These are phyloP conservation scores for Dendrocopos noguchii DNA, from an alignment of 2,113 vertebrate genomes.

Conservation along the genomic window DNA sequence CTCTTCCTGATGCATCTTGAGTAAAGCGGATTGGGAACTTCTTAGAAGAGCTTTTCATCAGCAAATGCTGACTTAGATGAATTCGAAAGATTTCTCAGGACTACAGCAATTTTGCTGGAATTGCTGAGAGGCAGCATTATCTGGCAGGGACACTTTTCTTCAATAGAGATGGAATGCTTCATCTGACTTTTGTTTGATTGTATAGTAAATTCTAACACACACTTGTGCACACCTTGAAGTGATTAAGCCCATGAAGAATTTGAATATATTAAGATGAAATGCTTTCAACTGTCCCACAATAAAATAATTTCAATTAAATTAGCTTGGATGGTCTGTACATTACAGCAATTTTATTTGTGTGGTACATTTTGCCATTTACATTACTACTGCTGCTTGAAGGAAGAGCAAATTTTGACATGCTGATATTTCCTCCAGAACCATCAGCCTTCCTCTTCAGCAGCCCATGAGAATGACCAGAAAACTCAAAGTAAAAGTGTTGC, in stretches of 20 bases:
- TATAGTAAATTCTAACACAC: not conserved
- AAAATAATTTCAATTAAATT: conserved; percentile 11
- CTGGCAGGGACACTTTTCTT: conserved; percentile 11
- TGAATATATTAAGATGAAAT: not conserved
- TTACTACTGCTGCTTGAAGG: not conserved
- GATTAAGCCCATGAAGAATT: conserved; percentile 13
- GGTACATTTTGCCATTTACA: not conserved
- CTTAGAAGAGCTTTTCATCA: conserved; percentile 29
- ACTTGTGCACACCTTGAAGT: not conserved
- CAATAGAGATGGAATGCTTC: not conserved
- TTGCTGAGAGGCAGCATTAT: not conserved
- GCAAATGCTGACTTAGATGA: not conserved
- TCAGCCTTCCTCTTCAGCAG: not conserved
- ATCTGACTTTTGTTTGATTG: conserved; percentile 18
- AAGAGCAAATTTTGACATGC: not conserved
- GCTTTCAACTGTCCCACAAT: not conserved
- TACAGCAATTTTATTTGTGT: not conserved
- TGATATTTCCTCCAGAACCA: not conserved
- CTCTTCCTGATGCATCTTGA: not conserved
- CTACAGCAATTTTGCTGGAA: not conserved
- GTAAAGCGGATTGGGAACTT: not conserved
- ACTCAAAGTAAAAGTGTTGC: not conserved
- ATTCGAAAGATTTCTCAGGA: conserved; percentile 10
- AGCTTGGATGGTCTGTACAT: not conserved
- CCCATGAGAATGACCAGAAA: not conserved